Conservation (phyloP, 2,888 invertebrate species). For the Hemithea aestivaria region DNA sequence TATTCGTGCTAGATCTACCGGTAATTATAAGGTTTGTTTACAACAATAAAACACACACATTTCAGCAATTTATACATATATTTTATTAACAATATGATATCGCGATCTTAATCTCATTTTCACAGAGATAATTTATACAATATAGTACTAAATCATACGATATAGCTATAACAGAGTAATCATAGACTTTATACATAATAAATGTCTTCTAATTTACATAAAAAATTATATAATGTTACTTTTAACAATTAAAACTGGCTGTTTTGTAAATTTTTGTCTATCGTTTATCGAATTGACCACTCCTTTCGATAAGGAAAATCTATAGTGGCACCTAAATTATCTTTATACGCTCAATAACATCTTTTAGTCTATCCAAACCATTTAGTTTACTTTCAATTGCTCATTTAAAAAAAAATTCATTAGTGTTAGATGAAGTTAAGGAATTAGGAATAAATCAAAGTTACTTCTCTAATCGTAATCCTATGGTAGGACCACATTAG, state of each 20-base stretch:
- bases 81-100: slow-evolving; percentile 78
- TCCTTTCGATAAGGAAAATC: no score
- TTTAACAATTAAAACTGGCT: slow-evolving; percentile 36
- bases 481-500: no score
- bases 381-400: no score
- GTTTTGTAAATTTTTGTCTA: slow-evolving; percentile 1
- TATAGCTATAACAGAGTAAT: slow-evolving; percentile 40
- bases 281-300: no score
- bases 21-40: background rate
- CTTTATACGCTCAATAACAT: no score
- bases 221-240: slow-evolving; percentile 41
- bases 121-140: slow-evolving; percentile 67
- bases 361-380: no score
- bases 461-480: no score
- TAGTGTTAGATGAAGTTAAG: no score
- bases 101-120: slow-evolving; percentile 69
- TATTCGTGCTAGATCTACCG: no score
- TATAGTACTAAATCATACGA: slow-evolving; percentile 54
- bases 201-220: slow-evolving; percentile 53
- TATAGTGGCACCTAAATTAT: no score
- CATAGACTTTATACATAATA: slow-evolving; percentile 51
- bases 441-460: no score
- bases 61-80: slow-evolving; percentile 75
- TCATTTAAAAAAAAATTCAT: no score
- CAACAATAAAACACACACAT: slow-evolving; percentile 37